A percentile compares a stretch with the other conserved stretches of the same genome.
These are phyloP conservation scores for Choristoneura fumiferana DNA, from an alignment of 1,140 invertebrate species.

Conservation along the genomic window DNA sequence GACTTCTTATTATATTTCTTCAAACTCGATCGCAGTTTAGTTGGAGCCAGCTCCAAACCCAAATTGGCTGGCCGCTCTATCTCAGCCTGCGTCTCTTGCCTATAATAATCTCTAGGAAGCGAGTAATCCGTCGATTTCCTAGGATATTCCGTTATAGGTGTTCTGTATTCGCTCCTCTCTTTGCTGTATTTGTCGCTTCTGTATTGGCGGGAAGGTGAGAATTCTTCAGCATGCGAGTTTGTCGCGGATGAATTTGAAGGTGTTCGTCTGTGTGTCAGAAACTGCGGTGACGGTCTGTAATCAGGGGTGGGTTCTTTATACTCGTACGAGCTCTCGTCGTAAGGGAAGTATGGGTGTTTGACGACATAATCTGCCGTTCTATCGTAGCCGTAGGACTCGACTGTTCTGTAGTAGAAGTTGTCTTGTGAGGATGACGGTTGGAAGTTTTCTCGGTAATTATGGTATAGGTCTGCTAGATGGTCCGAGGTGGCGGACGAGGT, in stretches of 20 bases:
- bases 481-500: constrained; percentile 53
- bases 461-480: constrained; percentile 59
- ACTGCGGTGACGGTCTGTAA: constrained; percentile 46
- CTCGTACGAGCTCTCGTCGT: constrained; percentile 62
- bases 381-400: constrained; percentile 59
- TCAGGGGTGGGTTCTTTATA: constrained; percentile 53
- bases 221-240: constrained; percentile 57
- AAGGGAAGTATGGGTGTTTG: constrained; percentile 59
- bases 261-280: constrained; percentile 49
- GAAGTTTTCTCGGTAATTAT: constrained; percentile 68
- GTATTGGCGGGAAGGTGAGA: constrained; percentile 57
- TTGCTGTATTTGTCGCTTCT: too few relatives aligned
- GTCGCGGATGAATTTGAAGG: constrained; percentile 59
- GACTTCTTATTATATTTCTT: constrained; percentile 83
- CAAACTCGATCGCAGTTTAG: constrained; percentile 86
- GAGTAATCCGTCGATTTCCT: constrained; percentile 72
- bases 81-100: constrained; percentile 72
- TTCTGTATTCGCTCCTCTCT: constrained; percentile 56
- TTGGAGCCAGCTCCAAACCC: constrained; percentile 79
- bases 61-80: constrained; percentile 87
- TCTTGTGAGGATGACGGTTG: constrained; percentile 71
- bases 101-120: constrained; percentile 63
- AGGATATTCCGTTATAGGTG: constrained; percentile 71
- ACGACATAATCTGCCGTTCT: constrained; percentile 63
- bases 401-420: constrained; percentile 79